These are phyloP conservation scores for Anisognathus igniventris DNA, from an alignment of 2,797 vertebrate genomes.

Conservation along the genomic window DNA sequence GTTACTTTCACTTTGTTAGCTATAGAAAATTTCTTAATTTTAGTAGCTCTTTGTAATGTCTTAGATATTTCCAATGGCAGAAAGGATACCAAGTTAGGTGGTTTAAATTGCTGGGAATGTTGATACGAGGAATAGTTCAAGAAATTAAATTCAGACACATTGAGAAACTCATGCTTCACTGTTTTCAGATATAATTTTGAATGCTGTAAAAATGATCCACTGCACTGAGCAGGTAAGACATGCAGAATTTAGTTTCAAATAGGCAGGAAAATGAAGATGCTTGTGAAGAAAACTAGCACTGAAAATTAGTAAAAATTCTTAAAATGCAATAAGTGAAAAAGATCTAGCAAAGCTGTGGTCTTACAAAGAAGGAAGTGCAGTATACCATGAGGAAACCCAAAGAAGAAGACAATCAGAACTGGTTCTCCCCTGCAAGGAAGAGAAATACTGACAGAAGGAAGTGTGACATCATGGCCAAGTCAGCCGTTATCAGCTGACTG, in stretches of 20 bases:
- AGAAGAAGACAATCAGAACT: not conserved
- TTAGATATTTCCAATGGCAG: not conserved
- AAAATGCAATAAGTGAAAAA: not conserved
- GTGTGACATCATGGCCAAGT: not conserved
- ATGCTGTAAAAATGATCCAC: not conserved
- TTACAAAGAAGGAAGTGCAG: not conserved
- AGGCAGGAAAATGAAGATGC: not conserved
- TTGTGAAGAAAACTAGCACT: not conserved
- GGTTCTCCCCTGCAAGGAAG: not conserved
- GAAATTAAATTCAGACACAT: not conserved
- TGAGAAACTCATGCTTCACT: not conserved
- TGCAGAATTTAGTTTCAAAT: not conserved
- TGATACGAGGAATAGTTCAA: not conserved
- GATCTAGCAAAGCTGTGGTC: not conserved
- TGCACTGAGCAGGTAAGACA: not conserved
- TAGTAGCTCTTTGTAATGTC: not conserved
- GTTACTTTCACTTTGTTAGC: not conserved
- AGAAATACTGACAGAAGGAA: not conserved
- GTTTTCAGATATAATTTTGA: not conserved
- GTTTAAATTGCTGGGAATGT: not conserved
- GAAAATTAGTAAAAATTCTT: not conserved
- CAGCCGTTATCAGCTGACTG: not conserved
- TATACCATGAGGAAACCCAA: not conserved
- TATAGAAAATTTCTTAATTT: not conserved
- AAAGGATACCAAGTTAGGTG: not conserved